phyloP scores from a whole-genome alignment of 2,888 invertebrate species.

The Trissolcus japonicus region DNA sequence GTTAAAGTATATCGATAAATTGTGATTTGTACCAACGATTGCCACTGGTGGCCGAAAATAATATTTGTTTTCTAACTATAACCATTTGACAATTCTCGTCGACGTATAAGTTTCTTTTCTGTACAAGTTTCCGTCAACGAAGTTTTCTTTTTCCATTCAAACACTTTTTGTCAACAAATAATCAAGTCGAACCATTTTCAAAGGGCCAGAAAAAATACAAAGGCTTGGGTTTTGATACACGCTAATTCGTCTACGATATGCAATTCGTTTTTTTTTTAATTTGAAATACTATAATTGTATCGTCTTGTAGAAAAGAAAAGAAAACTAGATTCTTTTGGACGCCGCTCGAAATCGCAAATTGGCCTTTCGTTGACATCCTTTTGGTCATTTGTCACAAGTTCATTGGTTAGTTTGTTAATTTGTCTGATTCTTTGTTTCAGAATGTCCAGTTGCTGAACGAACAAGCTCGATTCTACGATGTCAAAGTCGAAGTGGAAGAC shows the following conservation, averaged over 20 bases:
- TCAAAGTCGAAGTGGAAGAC: constrained; percentile 77
- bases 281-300: constrained; percentile 1
- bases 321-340: constrained; percentile 25
- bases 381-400: not conserved
- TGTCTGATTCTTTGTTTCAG: constrained; percentile 18
- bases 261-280: constrained; percentile 13
- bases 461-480: constrained; percentile 65
- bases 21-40: constrained; percentile 65
- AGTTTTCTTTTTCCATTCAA: constrained; percentile 1
- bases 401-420: not conserved
- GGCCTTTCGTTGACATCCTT: constrained; percentile 26
- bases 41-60: constrained; percentile 60
- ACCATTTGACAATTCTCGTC: constrained; percentile 56
- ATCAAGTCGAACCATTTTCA: constrained; percentile 1
- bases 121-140: constrained; percentile 38
- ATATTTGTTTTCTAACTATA: constrained; percentile 52
- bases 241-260: constrained; percentile 38
- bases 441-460: constrained; percentile 34
- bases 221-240: too few relatives aligned
- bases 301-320: constrained; percentile 1
- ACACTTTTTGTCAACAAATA: not conserved
- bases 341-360: constrained; percentile 45
- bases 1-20: constrained; percentile 18
- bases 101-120: constrained; percentile 40
- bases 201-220: too few relatives aligned